phyloP scores from a whole-genome alignment of 2,888 invertebrate species.

The Parthenolecanium corni region DNA sequence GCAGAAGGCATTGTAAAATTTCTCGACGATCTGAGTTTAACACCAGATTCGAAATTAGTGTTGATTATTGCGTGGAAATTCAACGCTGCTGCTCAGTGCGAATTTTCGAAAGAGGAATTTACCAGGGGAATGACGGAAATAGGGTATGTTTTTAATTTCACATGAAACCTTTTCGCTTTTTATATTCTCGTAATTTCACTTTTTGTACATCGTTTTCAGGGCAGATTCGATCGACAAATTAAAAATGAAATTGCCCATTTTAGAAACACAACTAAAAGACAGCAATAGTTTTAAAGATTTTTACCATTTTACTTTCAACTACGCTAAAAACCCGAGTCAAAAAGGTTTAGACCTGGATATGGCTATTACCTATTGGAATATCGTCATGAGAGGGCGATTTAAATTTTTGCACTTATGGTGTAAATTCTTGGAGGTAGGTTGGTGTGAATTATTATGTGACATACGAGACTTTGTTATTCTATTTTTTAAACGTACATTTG shows the following conservation, averaged over 20 bases:
- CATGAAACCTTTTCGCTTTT: no score
- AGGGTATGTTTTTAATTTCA: conserved; percentile 44
- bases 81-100: conserved; percentile 92
- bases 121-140: conserved; percentile 78
- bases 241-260: conserved; percentile 64
- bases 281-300: conserved; percentile 88
- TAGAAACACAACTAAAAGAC: conserved; percentile 84
- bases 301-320: conserved; percentile 97
- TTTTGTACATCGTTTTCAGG: conserved; percentile 41
- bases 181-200: neutral
- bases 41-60: conserved; percentile 86
- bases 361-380: conserved; percentile 98
- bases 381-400: conserved; percentile 86
- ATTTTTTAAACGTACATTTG: neutral
- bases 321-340: conserved; percentile 93
- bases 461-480: neutral
- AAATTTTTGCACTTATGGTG: conserved; percentile 92
- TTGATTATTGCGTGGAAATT: conserved; percentile 97
- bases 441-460: no score
- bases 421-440: conserved; percentile 78
- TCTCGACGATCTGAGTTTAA: conserved; percentile 80
- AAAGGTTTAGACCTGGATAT: conserved; percentile 93
- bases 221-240: conserved; percentile 89
- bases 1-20: conserved; percentile 93
- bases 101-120: conserved; percentile 93